Percentiles rank a stretch among this genome's conserved stretches.
Conservation (phyloP, 2,113 vertebrate genomes). For the Albula goreensis region DNA sequence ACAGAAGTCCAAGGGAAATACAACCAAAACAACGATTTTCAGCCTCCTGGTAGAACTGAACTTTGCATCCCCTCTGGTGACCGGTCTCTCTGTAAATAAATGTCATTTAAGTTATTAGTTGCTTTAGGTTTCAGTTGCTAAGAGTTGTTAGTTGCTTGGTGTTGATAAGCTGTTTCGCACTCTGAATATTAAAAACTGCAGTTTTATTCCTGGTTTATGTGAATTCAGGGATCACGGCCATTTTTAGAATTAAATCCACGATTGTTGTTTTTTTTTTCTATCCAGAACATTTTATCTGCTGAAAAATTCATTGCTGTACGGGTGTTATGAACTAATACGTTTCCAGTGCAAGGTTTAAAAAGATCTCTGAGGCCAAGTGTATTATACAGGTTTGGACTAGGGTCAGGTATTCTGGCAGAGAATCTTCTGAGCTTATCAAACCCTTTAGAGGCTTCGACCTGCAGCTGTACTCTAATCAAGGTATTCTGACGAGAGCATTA, state of each 20-base stretch:
- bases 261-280: background rate
- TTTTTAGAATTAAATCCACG: background rate
- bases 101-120: background rate
- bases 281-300: background rate
- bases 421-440: background rate
- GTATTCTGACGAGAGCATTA: background rate
- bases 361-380: background rate
- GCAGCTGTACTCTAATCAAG: background rate
- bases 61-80: background rate
- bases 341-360: background rate
- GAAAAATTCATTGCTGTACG: background rate
- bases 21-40: background rate
- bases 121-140: background rate
- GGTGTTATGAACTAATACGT: background rate
- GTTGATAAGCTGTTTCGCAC: background rate
- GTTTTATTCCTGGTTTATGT: background rate
- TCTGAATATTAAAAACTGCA: background rate
- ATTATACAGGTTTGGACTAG: background rate
- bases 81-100: background rate
- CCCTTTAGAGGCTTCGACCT: background rate
- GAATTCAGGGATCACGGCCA: background rate
- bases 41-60: background rate
- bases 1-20: constrained; percentile 1
- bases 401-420: background rate
- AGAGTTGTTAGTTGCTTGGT: background rate